phyloP scores from a whole-genome alignment of 1,140 invertebrate species.

The Zaprionus camerounensis region DNA sequence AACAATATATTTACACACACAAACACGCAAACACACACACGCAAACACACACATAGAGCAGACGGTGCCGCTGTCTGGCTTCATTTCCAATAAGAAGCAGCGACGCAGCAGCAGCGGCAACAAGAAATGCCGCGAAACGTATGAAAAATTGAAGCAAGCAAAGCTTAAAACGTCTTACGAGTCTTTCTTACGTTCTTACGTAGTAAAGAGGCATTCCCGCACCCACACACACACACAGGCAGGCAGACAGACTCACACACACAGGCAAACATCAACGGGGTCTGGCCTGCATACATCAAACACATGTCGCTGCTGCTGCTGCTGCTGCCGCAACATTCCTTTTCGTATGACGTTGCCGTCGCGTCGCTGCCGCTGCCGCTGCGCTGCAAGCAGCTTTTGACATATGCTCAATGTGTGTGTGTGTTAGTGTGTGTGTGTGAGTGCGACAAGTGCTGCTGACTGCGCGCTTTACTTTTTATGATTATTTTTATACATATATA shows the following conservation, averaged over 20 bases:
- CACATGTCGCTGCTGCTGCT: conserved; percentile 54
- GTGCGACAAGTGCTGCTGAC: conserved; percentile 51
- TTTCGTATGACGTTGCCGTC: conserved; percentile 50
- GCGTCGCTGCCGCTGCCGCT: conserved; percentile 20
- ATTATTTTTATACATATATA: conserved; percentile 54
- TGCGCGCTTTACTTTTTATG: conserved; percentile 63
- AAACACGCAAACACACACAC: conserved; percentile 3
- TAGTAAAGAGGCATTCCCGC: conserved; percentile 70
- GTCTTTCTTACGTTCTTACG: conserved; percentile 61
- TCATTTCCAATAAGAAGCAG: conserved; percentile 26
- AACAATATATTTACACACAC: conserved; percentile 24
- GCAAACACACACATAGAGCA: conserved; percentile 22
- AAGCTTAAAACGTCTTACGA: conserved; percentile 50
- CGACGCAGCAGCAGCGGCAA: conserved; percentile 3
- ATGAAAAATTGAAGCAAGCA: conserved; percentile 54
- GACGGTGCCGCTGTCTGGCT: conserved; percentile 49
- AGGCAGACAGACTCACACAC: conserved; percentile 1
- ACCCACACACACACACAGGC: conserved; percentile 40
- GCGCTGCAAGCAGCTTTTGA: conserved; percentile 42
- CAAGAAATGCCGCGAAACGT: conserved; percentile 57
- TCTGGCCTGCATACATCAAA: conserved; percentile 53
- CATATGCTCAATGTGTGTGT: conserved; percentile 23
- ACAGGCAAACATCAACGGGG: conserved; percentile 2
- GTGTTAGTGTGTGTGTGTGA: conserved; percentile 34
- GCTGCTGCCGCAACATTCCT: conserved; percentile 55